Evolutionary conservation across 2,797 vertebrate genomes (phyloP), one percentile per base, ranked within the genome.

Genomic region (Myiothlypis coronata): DNA sequence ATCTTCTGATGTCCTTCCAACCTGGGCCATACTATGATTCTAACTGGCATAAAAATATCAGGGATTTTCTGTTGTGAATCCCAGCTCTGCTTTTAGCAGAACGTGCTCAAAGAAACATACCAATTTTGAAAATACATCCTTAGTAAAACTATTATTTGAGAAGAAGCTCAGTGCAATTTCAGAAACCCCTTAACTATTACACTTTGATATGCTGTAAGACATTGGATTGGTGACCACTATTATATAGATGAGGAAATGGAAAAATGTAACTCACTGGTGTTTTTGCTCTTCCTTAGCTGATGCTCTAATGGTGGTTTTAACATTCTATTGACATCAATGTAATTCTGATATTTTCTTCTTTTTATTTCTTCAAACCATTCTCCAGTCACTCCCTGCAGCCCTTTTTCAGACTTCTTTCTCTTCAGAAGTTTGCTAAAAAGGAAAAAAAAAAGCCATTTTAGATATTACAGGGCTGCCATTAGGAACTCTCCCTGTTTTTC

Each of bases 341-440:
- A 97, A 94, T 98, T 97, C 81, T 97, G 98, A 94, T 98, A 98
- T 87, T 97, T 98, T 93, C 97, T 98, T 84, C 96, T 98, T 96
- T 98, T 97, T 94, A 98, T 98, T 96, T 98, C 98, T 97, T 98
- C 98, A 98, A 98, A 98, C 98, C 98, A 98, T 97, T 98, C 96
- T 89, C 98, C 98, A 72, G 98, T 98, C 55, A 97, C 93, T 78
- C 98, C 98, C 30, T 97, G 98, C 63, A 98, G 97, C 92, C 97
- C 97, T 65, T 95, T 93, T 85, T 96, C 92, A 93, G 97, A 94
- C 35, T 97, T 97, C 78, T 97, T 98, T 84, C 92, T 97, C 90
- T 97, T 98, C 87, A 97, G 95, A 91, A 98, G 96, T 97, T 98
- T 98, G 83, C 98, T 98, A 95, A 90, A 97, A 98, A 81, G 37